Evolutionary conservation across 1,140 invertebrate genomes (phyloP).

Genomic region (Heliconius congener): DNA sequence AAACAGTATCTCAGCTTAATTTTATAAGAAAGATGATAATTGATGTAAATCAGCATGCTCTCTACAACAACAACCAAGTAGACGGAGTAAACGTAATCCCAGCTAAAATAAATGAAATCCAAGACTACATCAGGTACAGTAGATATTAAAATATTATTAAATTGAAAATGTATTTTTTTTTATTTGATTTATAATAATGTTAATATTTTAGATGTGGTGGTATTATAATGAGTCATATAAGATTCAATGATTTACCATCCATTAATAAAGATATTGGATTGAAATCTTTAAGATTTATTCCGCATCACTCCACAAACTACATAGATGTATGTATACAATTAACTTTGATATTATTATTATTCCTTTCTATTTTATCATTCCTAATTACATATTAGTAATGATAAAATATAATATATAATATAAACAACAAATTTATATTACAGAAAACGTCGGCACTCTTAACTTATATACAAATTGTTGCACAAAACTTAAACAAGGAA

Average conservation of each 20-base stretch:
- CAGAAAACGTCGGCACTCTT: slow-evolving; percentile 35
- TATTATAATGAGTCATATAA: slow-evolving; percentile 37
- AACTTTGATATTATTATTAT: not conserved
- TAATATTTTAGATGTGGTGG: slow-evolving; percentile 42
- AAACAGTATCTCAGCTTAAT: slow-evolving; percentile 37
- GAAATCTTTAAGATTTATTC: slow-evolving; percentile 41
- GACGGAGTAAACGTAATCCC: slow-evolving; percentile 17
- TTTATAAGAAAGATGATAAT: slow-evolving; percentile 47
- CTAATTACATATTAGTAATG: not conserved
- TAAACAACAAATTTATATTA: slow-evolving; percentile 21
- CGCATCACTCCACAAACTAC: slow-evolving; percentile 32
- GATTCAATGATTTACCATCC: slow-evolving; percentile 29
- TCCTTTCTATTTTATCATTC: too few species aligned
- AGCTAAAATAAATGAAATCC: slow-evolving; percentile 25
- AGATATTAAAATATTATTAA: not conserved
- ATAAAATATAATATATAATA: too few species aligned
- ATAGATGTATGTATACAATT: slow-evolving; percentile 37
- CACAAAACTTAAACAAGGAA: slow-evolving; percentile 40
- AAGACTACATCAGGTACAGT: slow-evolving; percentile 34
- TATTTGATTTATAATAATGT: not conserved
- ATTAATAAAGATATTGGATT: slow-evolving; percentile 27
- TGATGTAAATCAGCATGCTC: slow-evolving; percentile 36
- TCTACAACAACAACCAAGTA: not conserved
- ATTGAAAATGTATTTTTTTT: not conserved
- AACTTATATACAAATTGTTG: slow-evolving; percentile 39